Percentiles rank a stretch among this genome's conserved stretches.
Conservation (phyloP, 1,140 invertebrate genomes). For the Drosophila repletoides region DNA sequence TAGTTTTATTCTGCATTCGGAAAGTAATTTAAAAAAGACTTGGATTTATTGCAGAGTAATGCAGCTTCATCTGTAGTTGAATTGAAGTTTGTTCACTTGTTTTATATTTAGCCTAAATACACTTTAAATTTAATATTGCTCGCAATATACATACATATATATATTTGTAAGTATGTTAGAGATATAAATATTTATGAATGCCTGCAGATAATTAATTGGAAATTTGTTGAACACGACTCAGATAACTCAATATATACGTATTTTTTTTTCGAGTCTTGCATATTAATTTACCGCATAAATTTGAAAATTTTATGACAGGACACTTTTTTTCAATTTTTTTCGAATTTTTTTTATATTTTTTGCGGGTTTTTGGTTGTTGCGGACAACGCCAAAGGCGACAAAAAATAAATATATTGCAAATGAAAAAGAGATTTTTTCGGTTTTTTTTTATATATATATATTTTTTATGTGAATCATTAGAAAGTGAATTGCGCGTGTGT, state of each 20-base stretch:
- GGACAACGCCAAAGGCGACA: slow-evolving; percentile 23
- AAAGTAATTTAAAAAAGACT: too few relatives aligned
- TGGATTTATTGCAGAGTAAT: not conserved
- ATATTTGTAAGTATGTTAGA: not conserved
- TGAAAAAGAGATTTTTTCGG: slow-evolving; percentile 21
- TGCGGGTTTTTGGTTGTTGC: not conserved
- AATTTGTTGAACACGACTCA: slow-evolving; percentile 7
- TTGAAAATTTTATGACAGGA: slow-evolving; percentile 44
- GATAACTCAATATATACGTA: slow-evolving; percentile 23
- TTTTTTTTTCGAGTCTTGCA: slow-evolving; percentile 18
- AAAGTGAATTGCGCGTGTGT: slow-evolving; percentile 47
- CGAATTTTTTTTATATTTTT: not conserved
- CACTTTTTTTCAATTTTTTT: slow-evolving; percentile 13
- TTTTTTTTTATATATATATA: slow-evolving; percentile 11
- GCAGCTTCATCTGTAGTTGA: not conserved
- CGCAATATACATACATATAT: slow-evolving; percentile 1
- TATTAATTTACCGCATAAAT: slow-evolving; percentile 35
- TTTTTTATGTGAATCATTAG: slow-evolving; percentile 48
- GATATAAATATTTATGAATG: too few relatives aligned
- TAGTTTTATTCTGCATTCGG: too few relatives aligned
- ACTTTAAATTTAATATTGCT: too few relatives aligned
- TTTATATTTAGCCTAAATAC: slow-evolving; percentile 1
- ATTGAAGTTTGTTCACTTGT: slow-evolving; percentile 1
- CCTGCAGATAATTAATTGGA: slow-evolving; percentile 13
- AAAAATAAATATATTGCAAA: slow-evolving; percentile 38